Evolutionary conservation across 2,888 invertebrate species (phyloP), one percentile per base, ranked within the genome.

Genomic region (Embidobia sp.): DNA sequence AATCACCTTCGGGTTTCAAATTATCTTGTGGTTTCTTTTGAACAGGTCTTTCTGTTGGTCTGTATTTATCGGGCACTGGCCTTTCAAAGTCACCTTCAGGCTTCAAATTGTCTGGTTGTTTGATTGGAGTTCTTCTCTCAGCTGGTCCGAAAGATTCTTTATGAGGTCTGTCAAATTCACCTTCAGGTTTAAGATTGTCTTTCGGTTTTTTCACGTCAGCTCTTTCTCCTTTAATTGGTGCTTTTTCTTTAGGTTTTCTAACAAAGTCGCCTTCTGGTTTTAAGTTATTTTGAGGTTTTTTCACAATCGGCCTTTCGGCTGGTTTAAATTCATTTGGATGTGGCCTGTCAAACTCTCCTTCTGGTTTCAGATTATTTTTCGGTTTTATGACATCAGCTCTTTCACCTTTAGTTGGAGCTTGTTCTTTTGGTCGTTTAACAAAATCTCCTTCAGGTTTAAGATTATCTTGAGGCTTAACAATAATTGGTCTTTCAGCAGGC

Each of bases 331-430:
- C 10, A 76, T 66, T 0, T 33, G 61, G 48, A 10, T 10, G n/a
- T 18, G 49, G 49, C 18, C 49, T 13, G 37, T 15, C n/a, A 29
- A 92, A 92, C 2, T 92, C 91, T 4, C 93, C 93, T 86, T 94
- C 93, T 0, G 92, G 91, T 63, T 88, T 89, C 0, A 93, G 85
- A 82, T 93, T 93, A 70, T 93, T 93, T 29, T 90, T 90, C 90
- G 87, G 91, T 70, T 90, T 91, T 44, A 91, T 90, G 4, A 67
- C 57, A 26, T 57, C 48, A 8, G 27, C 48, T 37, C 40, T 46
- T 19, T 67, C 67, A 8, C 44, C 93, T 57, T 90, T 90, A 1
- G 80, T 75, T n/a, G 83, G 77, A 33, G 64, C 84, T 8, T 92
- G 91, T 61, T 85, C 82, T 93, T 90, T 84, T 10, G 94, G 11